These are phyloP conservation scores for Pyrrhosoma nymphula DNA, from an alignment of 2,888 invertebrate genomes.

Conservation along the genomic window DNA sequence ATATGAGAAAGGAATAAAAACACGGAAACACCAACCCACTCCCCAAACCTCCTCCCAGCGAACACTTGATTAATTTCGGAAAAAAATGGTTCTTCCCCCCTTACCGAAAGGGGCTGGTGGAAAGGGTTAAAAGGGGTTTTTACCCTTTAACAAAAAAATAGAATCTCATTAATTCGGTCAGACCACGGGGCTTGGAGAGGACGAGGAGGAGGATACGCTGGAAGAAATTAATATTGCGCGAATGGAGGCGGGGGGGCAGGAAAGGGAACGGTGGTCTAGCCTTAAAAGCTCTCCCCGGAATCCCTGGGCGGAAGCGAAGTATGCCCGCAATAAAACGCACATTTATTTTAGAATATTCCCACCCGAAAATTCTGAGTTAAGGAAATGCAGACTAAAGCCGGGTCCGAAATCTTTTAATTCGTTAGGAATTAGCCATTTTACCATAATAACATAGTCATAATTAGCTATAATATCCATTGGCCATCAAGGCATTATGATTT, in stretches of 20 bases:
- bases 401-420: too few species aligned
- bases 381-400: background rate
- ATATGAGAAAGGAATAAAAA: background rate
- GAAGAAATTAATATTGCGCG: slow-evolving; percentile 2
- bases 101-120: background rate
- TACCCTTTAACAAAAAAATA: background rate
- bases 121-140: background rate
- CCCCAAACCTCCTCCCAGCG: background rate
- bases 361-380: background rate
- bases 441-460: too few species aligned
- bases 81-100: background rate
- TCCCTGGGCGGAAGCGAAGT: background rate
- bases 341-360: background rate
- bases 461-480: too few species aligned
- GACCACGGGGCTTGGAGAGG: background rate
- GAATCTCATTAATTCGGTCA: slow-evolving; percentile 28
- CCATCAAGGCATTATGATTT: too few species aligned
- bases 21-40: background rate
- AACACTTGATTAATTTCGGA: background rate
- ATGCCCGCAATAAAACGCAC: background rate
- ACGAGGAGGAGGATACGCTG: background rate
- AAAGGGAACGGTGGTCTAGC: background rate
- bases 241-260: background rate
- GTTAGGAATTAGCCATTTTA: too few species aligned
- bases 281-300: background rate